Evolutionary conservation across 2,113 vertebrate genomes (phyloP).

Genomic region (Macrotis lagotis): DNA sequence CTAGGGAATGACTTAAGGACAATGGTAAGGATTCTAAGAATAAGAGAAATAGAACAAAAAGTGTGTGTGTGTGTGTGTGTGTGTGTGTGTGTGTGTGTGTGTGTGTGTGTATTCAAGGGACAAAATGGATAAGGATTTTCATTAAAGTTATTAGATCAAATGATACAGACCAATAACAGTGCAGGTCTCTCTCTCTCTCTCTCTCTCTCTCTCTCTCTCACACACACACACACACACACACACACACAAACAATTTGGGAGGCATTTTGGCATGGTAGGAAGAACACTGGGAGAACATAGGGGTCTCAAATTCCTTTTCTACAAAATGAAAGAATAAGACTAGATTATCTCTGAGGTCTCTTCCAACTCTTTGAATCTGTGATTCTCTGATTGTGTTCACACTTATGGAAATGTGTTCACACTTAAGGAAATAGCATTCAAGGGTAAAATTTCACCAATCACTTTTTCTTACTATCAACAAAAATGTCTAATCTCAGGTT

Average conservation of each 20-base stretch:
- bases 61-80: background rate
- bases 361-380: background rate
- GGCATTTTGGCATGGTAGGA: background rate
- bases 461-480: background rate
- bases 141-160: too few relatives aligned
- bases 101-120: background rate
- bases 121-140: background rate
- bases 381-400: background rate
- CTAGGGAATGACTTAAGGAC: background rate
- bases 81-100: background rate
- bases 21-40: background rate
- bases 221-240: too few relatives aligned
- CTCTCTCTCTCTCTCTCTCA: rapidly evolving
- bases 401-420: too few relatives aligned
- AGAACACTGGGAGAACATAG: background rate
- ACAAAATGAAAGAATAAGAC: background rate
- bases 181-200: background rate
- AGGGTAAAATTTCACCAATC: background rate
- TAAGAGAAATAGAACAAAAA: background rate
- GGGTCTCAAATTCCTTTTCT: background rate
- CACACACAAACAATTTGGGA: background rate
- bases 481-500: background rate
- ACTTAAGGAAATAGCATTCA: background rate
- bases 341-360: background rate
- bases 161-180: too few relatives aligned